These are phyloP conservation scores for Wiebesia pumilae DNA, from an alignment of 1,140 invertebrate species.

Conservation along the genomic window DNA sequence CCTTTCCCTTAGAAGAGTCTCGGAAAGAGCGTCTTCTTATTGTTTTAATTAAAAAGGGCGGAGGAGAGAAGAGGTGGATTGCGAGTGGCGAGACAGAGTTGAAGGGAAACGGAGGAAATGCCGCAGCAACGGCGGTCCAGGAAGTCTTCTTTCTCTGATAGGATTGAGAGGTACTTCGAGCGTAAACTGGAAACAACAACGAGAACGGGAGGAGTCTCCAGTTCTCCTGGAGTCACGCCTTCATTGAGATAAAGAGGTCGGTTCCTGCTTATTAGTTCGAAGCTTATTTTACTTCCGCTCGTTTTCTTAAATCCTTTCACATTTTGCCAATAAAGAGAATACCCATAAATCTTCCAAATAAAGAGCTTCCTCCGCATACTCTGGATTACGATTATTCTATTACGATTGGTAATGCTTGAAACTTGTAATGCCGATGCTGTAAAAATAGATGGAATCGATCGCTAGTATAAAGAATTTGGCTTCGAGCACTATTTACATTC, in stretches of 20 bases:
- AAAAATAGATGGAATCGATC: too few relatives aligned
- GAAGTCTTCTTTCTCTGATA: conserved; percentile 69
- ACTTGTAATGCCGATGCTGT: background rate
- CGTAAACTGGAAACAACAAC: conserved; percentile 73
- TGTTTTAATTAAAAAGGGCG: conserved; percentile 72
- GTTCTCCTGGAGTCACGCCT: conserved; percentile 68
- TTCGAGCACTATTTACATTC: too few relatives aligned
- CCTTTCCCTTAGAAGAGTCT: conserved; percentile 58
- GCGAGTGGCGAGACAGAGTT: conserved; percentile 42
- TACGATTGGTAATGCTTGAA: conserved; percentile 19
- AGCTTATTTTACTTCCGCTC: conserved; percentile 66
- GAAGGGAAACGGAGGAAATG: conserved; percentile 51
- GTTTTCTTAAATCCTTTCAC: conserved; percentile 59
- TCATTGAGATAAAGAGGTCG: conserved; percentile 71
- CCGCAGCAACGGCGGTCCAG: conserved; percentile 61
- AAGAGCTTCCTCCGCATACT: background rate
- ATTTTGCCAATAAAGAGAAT: conserved; percentile 50
- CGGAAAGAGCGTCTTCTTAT: conserved; percentile 67
- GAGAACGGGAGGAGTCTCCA: too few relatives aligned
- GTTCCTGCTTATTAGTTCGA: conserved; percentile 69
- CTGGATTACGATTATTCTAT: background rate
- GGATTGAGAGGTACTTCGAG: conserved; percentile 71
- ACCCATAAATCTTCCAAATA: background rate
- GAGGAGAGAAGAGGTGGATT: conserved; percentile 29
- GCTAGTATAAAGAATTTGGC: too few relatives aligned